Conservation (phyloP, 2,888 invertebrate species). For the Nowickia ferox region DNA sequence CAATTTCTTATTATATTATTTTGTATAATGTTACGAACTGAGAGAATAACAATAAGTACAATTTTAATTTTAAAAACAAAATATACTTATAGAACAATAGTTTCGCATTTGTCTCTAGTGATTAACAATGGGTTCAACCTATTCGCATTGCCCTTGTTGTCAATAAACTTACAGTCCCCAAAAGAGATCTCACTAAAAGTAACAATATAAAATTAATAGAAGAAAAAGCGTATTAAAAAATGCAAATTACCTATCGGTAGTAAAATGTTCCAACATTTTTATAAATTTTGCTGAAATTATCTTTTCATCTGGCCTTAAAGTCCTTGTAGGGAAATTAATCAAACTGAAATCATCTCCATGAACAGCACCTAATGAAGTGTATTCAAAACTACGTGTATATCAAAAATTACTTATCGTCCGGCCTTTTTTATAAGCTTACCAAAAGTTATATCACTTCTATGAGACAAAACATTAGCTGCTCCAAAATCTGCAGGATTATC, state of each 20-base stretch:
- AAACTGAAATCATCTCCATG: constrained; percentile 71
- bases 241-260: constrained; percentile 9
- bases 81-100: constrained; percentile 47
- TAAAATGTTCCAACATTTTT: constrained; percentile 67
- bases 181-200: constrained; percentile 70
- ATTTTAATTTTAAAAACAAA: no score
- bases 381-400: neutral
- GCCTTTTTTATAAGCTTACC: constrained; percentile 82
- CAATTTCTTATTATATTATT: no score
- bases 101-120: constrained; percentile 71
- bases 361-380: constrained; percentile 53
- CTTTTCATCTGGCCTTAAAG: constrained; percentile 64
- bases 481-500: constrained; percentile 85
- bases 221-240: neutral
- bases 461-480: constrained; percentile 84
- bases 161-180: constrained; percentile 74
- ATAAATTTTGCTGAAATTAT: constrained; percentile 62
- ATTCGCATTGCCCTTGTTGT: constrained; percentile 71
- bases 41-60: no score
- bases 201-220: constrained; percentile 1
- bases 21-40: no score
- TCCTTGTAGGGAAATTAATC: constrained; percentile 35
- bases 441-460: constrained; percentile 82
- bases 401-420: neutral
- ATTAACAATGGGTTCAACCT: constrained; percentile 74